These are phyloP conservation scores for Corythoichthys intestinalis DNA, from an alignment of 2,113 vertebrate genomes.

Conservation along the genomic window DNA sequence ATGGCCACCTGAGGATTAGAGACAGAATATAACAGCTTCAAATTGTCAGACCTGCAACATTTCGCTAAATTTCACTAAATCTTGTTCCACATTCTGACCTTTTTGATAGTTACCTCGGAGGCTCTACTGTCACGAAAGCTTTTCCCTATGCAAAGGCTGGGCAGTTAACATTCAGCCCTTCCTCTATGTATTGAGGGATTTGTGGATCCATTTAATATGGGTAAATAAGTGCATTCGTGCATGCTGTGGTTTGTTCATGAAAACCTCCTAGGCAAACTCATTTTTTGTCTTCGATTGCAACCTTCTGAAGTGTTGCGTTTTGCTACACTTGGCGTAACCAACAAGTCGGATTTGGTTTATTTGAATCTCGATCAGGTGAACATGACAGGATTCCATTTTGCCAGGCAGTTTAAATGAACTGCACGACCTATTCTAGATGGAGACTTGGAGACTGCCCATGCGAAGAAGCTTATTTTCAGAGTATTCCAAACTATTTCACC, in stretches of 20 bases:
- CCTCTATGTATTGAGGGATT: constrained; percentile 62
- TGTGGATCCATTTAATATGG: constrained; percentile 54
- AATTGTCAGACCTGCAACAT: constrained; percentile 70
- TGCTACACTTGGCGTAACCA: constrained; percentile 34
- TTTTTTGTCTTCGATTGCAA: constrained; percentile 18
- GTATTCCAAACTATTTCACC: constrained; percentile 14
- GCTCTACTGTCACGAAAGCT: constrained; percentile 71
- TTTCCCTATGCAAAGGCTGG: constrained; percentile 53
- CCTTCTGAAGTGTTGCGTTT: constrained; percentile 36
- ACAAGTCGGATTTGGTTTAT: constrained; percentile 27
- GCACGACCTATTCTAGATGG: constrained; percentile 41
- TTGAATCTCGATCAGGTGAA: constrained; percentile 49
- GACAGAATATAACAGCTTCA: constrained; percentile 64
- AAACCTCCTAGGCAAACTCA: constrained; percentile 13
- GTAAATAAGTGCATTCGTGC: constrained; percentile 7
- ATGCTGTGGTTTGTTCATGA: constrained; percentile 18
- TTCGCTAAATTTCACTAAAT: constrained; percentile 69
- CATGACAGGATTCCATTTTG: constrained; percentile 49
- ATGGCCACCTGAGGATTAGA: constrained; percentile 65
- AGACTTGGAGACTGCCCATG: constrained; percentile 13
- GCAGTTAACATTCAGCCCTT: constrained; percentile 72
- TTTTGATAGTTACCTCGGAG: constrained; percentile 72
- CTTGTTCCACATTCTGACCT: constrained; percentile 71
- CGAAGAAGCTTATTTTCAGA: constrained; percentile 13
- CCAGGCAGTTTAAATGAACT: constrained; percentile 48